These are phyloP conservation scores for Gambusia yucatana DNA, from an alignment of 2,797 vertebrate genomes.

Conservation along the genomic window DNA sequence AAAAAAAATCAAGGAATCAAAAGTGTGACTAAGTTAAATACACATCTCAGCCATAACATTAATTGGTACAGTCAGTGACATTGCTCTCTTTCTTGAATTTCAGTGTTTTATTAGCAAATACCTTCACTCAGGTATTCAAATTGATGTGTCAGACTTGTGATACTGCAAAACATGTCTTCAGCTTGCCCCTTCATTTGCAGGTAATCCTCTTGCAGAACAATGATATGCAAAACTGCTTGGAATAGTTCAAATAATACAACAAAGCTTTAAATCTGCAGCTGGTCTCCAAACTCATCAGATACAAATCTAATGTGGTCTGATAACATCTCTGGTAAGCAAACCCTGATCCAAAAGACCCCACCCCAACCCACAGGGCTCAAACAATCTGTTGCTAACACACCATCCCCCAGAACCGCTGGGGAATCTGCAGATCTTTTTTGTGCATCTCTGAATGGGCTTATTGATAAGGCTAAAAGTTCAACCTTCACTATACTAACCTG, in stretches of 20 bases:
- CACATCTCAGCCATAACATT: neutral
- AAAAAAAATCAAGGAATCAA: neutral
- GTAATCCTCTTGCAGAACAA: neutral
- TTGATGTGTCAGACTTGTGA: neutral
- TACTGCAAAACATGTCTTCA: neutral
- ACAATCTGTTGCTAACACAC: neutral
- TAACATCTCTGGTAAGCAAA: slow-evolving; percentile 4
- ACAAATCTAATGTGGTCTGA: slow-evolving; percentile 12
- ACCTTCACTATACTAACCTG: neutral
- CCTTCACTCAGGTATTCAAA: neutral
- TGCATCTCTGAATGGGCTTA: neutral
- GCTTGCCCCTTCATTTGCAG: neutral
- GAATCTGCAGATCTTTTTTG: neutral
- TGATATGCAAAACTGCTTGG: neutral
- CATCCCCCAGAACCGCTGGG: neutral
- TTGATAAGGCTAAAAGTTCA: neutral
- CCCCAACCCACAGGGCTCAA: neutral
- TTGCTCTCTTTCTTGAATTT: neutral
- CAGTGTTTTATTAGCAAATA: neutral
- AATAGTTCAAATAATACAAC: neutral
- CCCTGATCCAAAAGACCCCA: neutral
- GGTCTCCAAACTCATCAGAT: neutral
- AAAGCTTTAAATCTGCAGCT: slow-evolving; percentile 6
- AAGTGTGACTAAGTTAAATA: neutral
- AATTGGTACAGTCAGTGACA: neutral